These are phyloP conservation scores for Orthosia incerta DNA, from an alignment of 2,888 invertebrate genomes.

Conservation along the genomic window DNA sequence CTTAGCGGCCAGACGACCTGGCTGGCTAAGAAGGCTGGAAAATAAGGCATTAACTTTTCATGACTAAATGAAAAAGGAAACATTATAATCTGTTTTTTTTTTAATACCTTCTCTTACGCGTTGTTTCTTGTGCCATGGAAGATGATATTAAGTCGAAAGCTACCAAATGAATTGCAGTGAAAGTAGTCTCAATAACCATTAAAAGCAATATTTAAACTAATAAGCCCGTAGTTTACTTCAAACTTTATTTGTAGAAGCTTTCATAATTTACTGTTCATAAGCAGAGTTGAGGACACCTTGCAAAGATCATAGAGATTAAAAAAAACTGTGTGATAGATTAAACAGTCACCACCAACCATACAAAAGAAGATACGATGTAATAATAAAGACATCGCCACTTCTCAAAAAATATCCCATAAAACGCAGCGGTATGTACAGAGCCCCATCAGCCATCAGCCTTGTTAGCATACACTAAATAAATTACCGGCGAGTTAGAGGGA, in stretches of 20 bases:
- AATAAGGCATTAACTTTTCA: not conserved
- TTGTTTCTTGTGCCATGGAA: not conserved
- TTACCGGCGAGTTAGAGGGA: slow-evolving; percentile 59
- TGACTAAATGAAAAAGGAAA: not conserved
- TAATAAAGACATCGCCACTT: slow-evolving; percentile 30
- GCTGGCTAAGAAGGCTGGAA: not conserved
- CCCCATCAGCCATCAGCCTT: slow-evolving; percentile 23
- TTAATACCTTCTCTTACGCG: not conserved
- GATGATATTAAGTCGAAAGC: not conserved
- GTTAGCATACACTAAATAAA: slow-evolving; percentile 69
- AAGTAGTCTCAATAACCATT: not conserved
- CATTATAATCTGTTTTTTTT: not conserved
- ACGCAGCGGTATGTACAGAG: slow-evolving; percentile 18
- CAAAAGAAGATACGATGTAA: not conserved
- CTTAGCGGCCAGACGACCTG: not conserved
- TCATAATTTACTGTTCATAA: not conserved
- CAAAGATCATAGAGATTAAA: not conserved
- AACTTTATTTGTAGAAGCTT: not conserved
- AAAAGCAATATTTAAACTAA: too few relatives aligned
- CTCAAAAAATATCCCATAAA: slow-evolving; percentile 28
- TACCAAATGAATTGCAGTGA: not conserved
- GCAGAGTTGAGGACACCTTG: not conserved
- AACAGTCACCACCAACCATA: not conserved
- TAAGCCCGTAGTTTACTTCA: not conserved
- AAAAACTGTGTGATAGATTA: not conserved